Percentiles rank a stretch among this genome's conserved stretches.
Evolutionary conservation across 2,797 vertebrate genomes (phyloP).

Genomic region (Rhynchonycteris naso): DNA sequence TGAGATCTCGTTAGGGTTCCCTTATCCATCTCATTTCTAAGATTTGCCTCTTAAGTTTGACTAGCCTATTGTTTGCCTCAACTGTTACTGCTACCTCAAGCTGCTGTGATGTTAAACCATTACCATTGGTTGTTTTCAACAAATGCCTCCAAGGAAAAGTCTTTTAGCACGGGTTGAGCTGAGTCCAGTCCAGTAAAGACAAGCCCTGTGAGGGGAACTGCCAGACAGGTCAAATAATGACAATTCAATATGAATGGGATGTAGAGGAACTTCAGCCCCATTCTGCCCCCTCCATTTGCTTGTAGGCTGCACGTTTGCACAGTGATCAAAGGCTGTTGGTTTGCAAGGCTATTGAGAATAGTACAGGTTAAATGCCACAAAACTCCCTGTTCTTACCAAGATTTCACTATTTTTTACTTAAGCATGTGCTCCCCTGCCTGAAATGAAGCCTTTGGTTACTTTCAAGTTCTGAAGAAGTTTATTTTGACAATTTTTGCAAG

Average conservation of each 20-base stretch:
- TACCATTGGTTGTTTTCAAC: not conserved
- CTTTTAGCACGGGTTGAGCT: not conserved
- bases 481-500: not conserved
- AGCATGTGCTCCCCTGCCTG: not conserved
- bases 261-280: not conserved
- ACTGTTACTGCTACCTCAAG: not conserved
- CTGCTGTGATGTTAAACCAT: not conserved
- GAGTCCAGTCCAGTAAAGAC: not conserved
- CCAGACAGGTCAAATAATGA: not conserved
- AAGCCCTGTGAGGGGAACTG: not conserved
- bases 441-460: not conserved
- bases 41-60: not conserved
- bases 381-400: not conserved
- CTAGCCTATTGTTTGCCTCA: not conserved
- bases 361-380: not conserved
- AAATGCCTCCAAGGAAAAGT: not conserved
- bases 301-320: not conserved
- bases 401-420: not conserved
- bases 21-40: not conserved
- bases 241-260: not conserved
- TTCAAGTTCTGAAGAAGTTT: not conserved
- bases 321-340: not conserved
- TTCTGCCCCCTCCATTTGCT: not conserved
- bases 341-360: not conserved
- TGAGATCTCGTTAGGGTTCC: not conserved